phyloP scores from a whole-genome alignment of 2,888 invertebrate species.

The Holacanthella duospinosa region DNA sequence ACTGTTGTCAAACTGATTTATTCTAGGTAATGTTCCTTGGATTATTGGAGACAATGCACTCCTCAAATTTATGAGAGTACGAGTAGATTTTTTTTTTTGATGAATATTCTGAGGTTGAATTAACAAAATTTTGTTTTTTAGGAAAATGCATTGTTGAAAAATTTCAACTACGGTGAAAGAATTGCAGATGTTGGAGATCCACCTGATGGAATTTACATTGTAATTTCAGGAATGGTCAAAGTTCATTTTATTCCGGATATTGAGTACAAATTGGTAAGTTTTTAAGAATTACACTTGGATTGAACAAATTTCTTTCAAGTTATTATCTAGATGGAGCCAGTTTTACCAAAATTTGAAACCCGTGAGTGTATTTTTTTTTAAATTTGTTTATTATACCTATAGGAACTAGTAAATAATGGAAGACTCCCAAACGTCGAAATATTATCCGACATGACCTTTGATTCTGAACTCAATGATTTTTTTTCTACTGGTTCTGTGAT shows the following conservation, averaged over 20 bases:
- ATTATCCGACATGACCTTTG: conserved; percentile 46
- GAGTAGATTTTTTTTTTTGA: no score
- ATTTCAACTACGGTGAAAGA: conserved; percentile 40
- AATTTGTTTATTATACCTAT: conserved; percentile 4
- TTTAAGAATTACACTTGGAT: not conserved
- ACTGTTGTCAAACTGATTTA: not conserved
- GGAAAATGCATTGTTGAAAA: conserved; percentile 39
- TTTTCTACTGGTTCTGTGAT: conserved; percentile 53
- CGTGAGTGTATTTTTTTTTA: not conserved
- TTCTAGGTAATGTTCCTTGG: conserved; percentile 39
- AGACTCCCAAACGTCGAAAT: conserved; percentile 39
- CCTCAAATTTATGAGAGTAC: conserved; percentile 40
- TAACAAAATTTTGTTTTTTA: conserved; percentile 17
- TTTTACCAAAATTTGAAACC: not conserved
- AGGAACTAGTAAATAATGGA: conserved; percentile 8
- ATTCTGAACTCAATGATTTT: conserved; percentile 47
- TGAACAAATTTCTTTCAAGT: conserved; percentile 38
- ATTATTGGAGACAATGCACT: conserved; percentile 39
- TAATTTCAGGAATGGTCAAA: conserved; percentile 44
- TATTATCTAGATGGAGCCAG: no score
- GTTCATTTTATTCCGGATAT: conserved; percentile 37
- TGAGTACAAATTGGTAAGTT: conserved; percentile 25
- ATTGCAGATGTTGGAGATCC: conserved; percentile 40
- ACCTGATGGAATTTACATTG: conserved; percentile 43
- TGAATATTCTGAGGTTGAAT: no score